Base-by-base conservation (phyloP, 2,888 invertebrate genomes). In the Cylloceria caligata region DNA sequence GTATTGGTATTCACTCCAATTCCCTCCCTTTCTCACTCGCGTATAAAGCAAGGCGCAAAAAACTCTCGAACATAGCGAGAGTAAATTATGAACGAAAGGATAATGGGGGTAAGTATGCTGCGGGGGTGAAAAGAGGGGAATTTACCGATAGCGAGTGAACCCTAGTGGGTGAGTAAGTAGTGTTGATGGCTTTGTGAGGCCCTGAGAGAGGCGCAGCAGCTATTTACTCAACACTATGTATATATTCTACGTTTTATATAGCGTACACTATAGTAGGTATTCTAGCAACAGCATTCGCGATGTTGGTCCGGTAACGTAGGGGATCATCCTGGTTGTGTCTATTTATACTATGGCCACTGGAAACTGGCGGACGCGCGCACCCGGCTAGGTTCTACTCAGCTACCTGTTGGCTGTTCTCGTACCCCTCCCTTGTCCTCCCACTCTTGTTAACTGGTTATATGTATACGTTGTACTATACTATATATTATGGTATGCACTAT, bases 241-340 rank as follows among this genome's bases (percentile, higher is more conserved):
- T 30, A 34, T 74, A 74, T 30, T 16, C 13, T 1, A 45, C 3
- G 11, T 11, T n/a, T 9, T 45, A 34, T n/a, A 39, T 79, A 68
- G 49, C 4, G 30, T 64, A 27, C 24, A 42, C 21, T 39, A 30
- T 55, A 69, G 30, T 39, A 47, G 39, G 60, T 65, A 72, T 76
- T 57, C 19, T 9, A 34, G 76, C 19, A 60, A 64, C n/a, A 77
- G 47, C 73, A 81, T 73, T 45, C 19, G 55, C 55, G 62, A 69
- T 69, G 30, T 49, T 60, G 67, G 72, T 73, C 72, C 88, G 85
- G 86, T 87, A 86, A 86, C 88, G 88, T 89, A 39, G 67, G 89
- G 89, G 89, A 88, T 89, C 89, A 91, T 89, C 90, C 89, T 85
- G 88, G 89, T 88, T 89, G 88, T 87, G 87, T 91, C 90, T 92